Evolutionary conservation across 2,888 invertebrate species (phyloP).

Genomic region (Caenorhabditis angaria): DNA sequence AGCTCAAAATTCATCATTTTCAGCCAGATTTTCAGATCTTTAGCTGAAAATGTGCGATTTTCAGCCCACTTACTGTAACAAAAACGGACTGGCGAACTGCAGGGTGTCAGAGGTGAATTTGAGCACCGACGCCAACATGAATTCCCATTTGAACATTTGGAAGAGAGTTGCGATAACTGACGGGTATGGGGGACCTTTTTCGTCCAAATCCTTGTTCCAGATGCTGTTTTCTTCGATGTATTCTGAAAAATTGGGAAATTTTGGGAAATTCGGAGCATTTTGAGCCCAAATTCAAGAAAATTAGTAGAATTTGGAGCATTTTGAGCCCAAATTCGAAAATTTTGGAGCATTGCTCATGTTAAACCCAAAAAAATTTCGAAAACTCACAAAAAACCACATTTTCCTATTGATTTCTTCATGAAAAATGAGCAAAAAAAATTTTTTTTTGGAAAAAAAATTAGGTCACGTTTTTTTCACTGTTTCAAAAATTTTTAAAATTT

Average conservation of each 20-base stretch:
- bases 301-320: background rate
- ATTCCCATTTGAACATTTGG: conserved; percentile 87
- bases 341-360: no score
- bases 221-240: conserved; percentile 31
- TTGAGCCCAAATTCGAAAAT: no score
- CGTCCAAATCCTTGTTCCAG: conserved; percentile 18
- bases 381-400: no score
- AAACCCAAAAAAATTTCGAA: no score
- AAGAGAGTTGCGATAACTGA: conserved; percentile 86
- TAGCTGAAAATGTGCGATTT: background rate
- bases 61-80: conserved; percentile 81
- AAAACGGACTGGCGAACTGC: conserved; percentile 88
- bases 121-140: conserved; percentile 81
- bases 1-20: no score
- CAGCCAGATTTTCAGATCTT: no score
- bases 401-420: no score
- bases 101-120: conserved; percentile 74
- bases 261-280: background rate
- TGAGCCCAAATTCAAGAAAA: background rate
- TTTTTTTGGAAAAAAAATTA: no score
- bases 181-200: conserved; percentile 75
- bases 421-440: no score
- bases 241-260: conserved; percentile 20
- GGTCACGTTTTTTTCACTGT: no score
- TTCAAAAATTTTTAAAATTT: no score